Percentiles rank a stretch among this genome's conserved stretches.
These are phyloP conservation scores for Sinosuthora webbiana DNA, from an alignment of 2,113 vertebrate species.

Conservation along the genomic window DNA sequence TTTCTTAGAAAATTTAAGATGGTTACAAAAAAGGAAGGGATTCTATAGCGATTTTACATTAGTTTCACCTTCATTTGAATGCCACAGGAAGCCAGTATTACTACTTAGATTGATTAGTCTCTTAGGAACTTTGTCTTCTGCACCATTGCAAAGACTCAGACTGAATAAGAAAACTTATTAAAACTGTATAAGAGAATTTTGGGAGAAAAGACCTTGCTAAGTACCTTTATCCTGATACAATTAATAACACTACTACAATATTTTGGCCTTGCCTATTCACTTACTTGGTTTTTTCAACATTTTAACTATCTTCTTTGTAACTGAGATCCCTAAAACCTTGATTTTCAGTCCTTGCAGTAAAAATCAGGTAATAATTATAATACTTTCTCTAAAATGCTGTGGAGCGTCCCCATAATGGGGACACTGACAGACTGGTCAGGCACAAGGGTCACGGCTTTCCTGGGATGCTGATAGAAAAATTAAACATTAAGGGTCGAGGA, in stretches of 20 bases:
- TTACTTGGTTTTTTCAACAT: neutral
- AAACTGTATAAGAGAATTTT: neutral
- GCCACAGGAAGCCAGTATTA: neutral
- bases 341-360: neutral
- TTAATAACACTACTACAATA: neutral
- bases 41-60: neutral
- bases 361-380: neutral
- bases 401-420: neutral
- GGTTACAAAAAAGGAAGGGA: neutral
- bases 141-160: neutral
- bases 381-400: neutral
- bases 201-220: neutral
- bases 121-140: neutral
- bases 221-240: neutral
- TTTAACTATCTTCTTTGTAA: neutral
- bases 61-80: neutral
- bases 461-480: neutral
- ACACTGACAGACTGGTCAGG: neutral
- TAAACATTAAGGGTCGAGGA: neutral
- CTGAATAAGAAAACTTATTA: neutral
- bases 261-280: neutral
- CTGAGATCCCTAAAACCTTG: neutral
- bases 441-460: neutral
- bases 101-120: neutral
- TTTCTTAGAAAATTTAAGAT: neutral